Conservation (phyloP, 2,797 vertebrate genomes). For the Thaleichthys pacificus region DNA sequence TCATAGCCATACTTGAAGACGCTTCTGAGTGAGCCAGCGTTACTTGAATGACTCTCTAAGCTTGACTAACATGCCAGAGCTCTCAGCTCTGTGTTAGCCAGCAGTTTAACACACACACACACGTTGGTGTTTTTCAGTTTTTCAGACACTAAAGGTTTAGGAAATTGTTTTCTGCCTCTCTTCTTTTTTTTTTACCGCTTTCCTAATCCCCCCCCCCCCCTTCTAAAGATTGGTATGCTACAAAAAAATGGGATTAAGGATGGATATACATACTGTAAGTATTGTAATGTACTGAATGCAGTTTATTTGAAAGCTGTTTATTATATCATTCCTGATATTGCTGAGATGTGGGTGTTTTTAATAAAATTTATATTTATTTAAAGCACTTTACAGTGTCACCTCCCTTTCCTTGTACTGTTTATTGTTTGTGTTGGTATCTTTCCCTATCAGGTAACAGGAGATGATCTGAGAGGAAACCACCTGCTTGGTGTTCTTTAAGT, state of each 20-base stretch:
- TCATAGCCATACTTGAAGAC: constrained; percentile 98
- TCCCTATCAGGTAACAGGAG: no score
- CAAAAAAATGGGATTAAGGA: constrained; percentile 75
- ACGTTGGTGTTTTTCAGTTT: constrained; percentile 82
- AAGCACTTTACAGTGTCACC: constrained; percentile 76
- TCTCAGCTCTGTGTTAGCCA: constrained; percentile 87
- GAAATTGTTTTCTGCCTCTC: constrained; percentile 78
- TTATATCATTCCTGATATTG: constrained; percentile 99
- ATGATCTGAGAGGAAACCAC: no score
- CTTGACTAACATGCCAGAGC: constrained; percentile 81
- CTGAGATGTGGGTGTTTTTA: constrained; percentile 99
- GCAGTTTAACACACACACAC: constrained; percentile 82
- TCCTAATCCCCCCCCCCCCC: constrained; percentile 74
- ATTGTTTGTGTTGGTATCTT: background rate
- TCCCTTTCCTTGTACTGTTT: background rate
- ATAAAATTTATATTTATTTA: constrained; percentile 99
- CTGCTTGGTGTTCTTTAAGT: no score
- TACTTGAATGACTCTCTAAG: constrained; percentile 98
- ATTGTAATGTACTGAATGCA: constrained; percentile 99
- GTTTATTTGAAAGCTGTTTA: constrained; percentile 99
- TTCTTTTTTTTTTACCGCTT: constrained; percentile 76
- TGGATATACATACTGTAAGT: constrained; percentile 99
- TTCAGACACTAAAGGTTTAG: constrained; percentile 91
- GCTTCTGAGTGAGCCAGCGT: constrained; percentile 88
- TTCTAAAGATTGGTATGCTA: constrained; percentile 84